Base-by-base conservation (phyloP, 2,888 invertebrate species). In the Sinotaia quadrata region DNA sequence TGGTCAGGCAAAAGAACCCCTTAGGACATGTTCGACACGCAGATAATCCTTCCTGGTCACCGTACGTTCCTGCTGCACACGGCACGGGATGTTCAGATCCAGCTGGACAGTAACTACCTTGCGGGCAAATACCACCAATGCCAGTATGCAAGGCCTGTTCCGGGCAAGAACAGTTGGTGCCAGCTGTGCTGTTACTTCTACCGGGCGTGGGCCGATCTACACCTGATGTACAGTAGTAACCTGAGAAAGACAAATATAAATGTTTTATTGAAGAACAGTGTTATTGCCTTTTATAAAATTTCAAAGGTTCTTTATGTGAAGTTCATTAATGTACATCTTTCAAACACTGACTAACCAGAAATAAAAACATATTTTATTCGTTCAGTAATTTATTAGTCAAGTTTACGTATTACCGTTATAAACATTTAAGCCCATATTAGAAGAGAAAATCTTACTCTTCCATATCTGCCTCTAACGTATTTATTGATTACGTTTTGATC, bases 191-290 rank as follows among this genome's bases (percentile, higher is more conserved):
- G 56, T 81, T 83, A 47, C 66, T 56, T 8, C 75, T 71, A 52
- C 78, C 78, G 8, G 87, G 87, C 56, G 76, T 78, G 0, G 82
- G 77, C 5, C 82, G 73, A 67, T 85, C 84, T 7, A 86, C 85
- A 31, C 85, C 86, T 8, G 81, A 78, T 29, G 82, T 85, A 60
- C 87, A 87, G 73, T 79, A 87, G 74, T 83, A 83, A 3, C 87
- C 87, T 79, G 66, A 41, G 66, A 63, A 41, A 56, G 51, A 21
- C 41, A 65, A 63, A 27, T 31, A 47, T 41, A 47, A 27, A 10
- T 12, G 29, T 31, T 36, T 41, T 1, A 31, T 24, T 29, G 1
- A 41, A 41, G 10, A 41, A 15, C 18, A 15, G 10, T 41, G 18
- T 41, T 18, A 41, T 41, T 21, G 21, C 12, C 10, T 12, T 8